phyloP scores from a whole-genome alignment of 2,888 invertebrate species.

The Agrotis segetum region DNA sequence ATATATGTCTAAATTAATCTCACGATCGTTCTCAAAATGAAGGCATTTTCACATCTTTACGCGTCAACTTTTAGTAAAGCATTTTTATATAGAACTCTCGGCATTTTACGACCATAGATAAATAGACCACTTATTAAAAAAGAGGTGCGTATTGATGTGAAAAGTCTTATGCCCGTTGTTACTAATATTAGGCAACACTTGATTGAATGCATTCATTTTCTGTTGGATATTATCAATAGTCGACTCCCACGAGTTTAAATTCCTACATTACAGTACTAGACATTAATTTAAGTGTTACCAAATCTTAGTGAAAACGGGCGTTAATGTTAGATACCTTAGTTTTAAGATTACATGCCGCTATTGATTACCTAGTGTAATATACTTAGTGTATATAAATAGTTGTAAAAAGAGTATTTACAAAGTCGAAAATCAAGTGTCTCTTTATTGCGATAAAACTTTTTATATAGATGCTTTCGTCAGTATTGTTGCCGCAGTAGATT shows the following conservation, averaged over 20 bases:
- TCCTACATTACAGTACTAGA: not conserved
- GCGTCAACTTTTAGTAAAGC: constrained; percentile 1
- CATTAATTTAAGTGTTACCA: not conserved
- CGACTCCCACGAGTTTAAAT: not conserved
- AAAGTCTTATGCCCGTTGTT: not conserved
- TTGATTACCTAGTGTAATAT: constrained; percentile 65
- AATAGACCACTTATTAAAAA: not conserved
- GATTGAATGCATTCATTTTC: not conserved
- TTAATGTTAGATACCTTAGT: constrained; percentile 49
- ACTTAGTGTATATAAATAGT: constrained; percentile 35
- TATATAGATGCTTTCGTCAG: no score
- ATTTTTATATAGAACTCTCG: constrained; percentile 36
- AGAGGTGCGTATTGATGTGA: constrained; percentile 14
- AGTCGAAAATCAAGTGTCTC: not conserved
- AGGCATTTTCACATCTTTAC: constrained; percentile 20
- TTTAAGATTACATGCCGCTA: constrained; percentile 62
- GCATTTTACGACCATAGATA: constrained; percentile 15
- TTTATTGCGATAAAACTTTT: no score
- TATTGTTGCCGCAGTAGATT: no score
- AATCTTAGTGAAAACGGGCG: not conserved
- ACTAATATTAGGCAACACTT: not conserved
- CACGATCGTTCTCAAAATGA: constrained; percentile 35
- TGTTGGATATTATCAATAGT: not conserved
- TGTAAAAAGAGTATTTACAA: not conserved
- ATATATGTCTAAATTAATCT: constrained; percentile 61